Evolutionary conservation across 2,797 vertebrate species (phyloP), one percentile per base, ranked within the genome.

Genomic region (Micromesistius poutassou): DNA sequence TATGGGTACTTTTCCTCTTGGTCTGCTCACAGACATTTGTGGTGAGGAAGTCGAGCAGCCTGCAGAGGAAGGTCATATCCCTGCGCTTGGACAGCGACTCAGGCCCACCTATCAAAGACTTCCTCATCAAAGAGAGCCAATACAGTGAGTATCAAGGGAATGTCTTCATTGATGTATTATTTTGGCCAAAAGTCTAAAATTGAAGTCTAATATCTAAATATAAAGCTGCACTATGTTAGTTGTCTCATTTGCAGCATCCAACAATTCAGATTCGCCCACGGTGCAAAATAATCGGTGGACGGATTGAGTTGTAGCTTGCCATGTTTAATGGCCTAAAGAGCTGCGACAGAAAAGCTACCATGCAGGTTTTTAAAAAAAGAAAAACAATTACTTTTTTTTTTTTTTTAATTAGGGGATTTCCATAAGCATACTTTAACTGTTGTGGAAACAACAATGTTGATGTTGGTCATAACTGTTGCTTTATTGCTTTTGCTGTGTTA

Each of bases 31-130:
- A 99, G 97, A 94, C 93, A 55, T 99, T 99, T 81, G 80, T 99
- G 85, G 96, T 99, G 79, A 94, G 95, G 79, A 97, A 94, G 86
- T 98, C 95, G 0, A 77, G 89, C 79, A 95, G 86, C 81, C 84
- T 96, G 78, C 96, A 97, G 90, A 97, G 92, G 89, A 99, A 98
- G 83, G 96, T 98, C 1, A 94, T 98, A 76, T 97, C 95, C 78
- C 87, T 98, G 38, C 95, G 96, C 28, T 90, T 97, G 85, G 91
- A 95, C 71, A 75, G 85, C 76, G 94, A 96, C 79, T 92, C 88
- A 38, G 88, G 85, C 33, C 81, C 87, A 25, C 88, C 90, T 0
- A 83, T 98, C 30, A 94, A 92, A 84, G 96, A 98, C 83, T 97
- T 97, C 90, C 89, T 93, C 30, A 94, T 99, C 77, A 96, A 92